Conservation (phyloP, 2,113 vertebrate genomes). For the Pachyramphus minor region DNA sequence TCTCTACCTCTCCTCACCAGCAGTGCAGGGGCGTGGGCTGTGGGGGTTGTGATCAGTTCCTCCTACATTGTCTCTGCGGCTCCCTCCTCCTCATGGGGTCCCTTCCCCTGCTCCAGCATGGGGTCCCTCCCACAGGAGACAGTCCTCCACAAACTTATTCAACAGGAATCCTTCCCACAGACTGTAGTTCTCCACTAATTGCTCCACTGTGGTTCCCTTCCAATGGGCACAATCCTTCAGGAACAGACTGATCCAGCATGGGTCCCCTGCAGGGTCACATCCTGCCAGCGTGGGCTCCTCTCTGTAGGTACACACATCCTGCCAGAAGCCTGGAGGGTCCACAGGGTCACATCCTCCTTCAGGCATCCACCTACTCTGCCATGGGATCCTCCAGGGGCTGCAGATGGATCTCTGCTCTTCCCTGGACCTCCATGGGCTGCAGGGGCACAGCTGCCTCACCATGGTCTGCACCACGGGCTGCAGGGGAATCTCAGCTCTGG, state of each 20-base stretch:
- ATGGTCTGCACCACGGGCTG: background rate
- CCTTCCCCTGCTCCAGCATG: background rate
- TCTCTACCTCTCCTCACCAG: background rate
- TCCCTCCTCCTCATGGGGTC: background rate
- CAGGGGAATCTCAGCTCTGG: background rate
- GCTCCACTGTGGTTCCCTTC: background rate
- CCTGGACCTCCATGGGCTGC: background rate
- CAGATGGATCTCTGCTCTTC: background rate
- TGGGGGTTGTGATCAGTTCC: background rate
- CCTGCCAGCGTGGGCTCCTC: background rate
- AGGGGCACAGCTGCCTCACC: background rate
- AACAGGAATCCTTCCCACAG: background rate
- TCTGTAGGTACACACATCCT: background rate
- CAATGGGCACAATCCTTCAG: rapidly evolving
- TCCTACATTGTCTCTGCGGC: background rate
- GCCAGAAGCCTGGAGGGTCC: background rate
- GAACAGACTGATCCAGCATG: background rate
- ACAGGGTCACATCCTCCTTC: background rate
- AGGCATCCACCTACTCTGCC: background rate
- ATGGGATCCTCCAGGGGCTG: background rate
- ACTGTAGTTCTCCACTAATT: background rate
- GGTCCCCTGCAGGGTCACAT: background rate
- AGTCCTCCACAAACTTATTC: background rate
- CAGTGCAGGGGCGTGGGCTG: background rate
- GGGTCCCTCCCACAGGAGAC: background rate